Base-by-base conservation (phyloP, 2,888 invertebrate species). In the Agriotes lineatus region DNA sequence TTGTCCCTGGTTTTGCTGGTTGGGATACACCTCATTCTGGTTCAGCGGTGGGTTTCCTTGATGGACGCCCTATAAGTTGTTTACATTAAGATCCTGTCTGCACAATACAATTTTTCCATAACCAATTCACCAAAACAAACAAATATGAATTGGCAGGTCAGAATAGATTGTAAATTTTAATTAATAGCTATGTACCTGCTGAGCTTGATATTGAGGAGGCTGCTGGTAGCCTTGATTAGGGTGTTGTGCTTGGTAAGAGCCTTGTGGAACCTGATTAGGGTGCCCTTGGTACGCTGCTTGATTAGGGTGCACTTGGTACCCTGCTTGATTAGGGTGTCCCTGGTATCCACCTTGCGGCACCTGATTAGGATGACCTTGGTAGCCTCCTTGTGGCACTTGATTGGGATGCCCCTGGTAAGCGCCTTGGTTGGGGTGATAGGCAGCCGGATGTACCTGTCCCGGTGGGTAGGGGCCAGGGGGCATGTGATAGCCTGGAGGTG, bases 241-340 rank as follows among this genome's bases (percentile, higher is more conserved):
- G 2, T 58, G 54, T 2, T 10, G 9, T 61, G 50, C 44, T 63
- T 70, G 63, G 44, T 64, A 61, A 16, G 74, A 70, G 4, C 52
- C 71, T 52, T 76, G 77, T 7, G 76, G 72, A n/a, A 71, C 74
- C 56, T 77, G 77, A 61, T 77, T 74, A 14, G 77, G 80, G 39
- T 81, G 79, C 25, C 81, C 76, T 2, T 74, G 78, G 35, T 74
- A 76, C 57, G 25, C 4, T 25, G 7, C 63, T 48, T 65, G 71
- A 37, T 25, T 25, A 5, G 44, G 59, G 2, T 58, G 59, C 2
- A 48, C 42, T 62, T 70, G 62, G 42, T 66, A 63, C 14, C 74
- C 70, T 5, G 48, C 71, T 48, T 76, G 77, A 42, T 81, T 79
- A 30, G 81, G 76, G 2, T 74, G 78, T 42, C 74, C 76, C 57